Base-by-base conservation (phyloP, 1,140 invertebrate genomes). In the Drosophila sproati region DNA sequence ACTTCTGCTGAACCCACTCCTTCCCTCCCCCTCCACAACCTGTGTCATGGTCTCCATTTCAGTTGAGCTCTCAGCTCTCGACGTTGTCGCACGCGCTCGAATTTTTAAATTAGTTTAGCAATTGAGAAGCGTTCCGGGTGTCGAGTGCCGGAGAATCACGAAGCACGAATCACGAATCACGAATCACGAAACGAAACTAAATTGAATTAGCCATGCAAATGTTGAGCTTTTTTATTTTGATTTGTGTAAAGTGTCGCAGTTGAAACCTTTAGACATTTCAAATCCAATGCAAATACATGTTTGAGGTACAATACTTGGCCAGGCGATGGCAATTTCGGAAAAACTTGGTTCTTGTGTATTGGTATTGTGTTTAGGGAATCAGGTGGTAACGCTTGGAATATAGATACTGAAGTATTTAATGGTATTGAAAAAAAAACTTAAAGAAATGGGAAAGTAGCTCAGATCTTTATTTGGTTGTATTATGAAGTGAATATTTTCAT, bases 71-170 rank as follows among this genome's bases (percentile, higher is more conserved):
- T 72, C 43, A 34, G 37, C 47, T 56, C 55, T 83, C 29, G 39
- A 50, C 50, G 55, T 28, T 77, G 62, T 54, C 47, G 77, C 82
- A 86, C 81, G 81, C 81, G 81, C 67, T 85, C 74, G 57, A 85
- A 83, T 86, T 85, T 85, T 85, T 86, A 85, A 85, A 85, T 85
- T 85, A 85, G 81, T 85, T 85, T 85, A 85, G 82, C 81, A 80
- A 85, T 85, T 85, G 81, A 85, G 82, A 80, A 63, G 63, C 68
- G 43, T 73, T 77, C 68, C 52, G 62, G 55, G 80, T 83, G 67
- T 79, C 80, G 68, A 77, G 51, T 35, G 54, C 6, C 71, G 56
- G 67, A 20, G 20, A 41, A 41, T 41, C 39, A 41, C 8, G 39
- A 77, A 77, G 79, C 69, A 72, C 71, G 52, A 82, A 54, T 60